Evolutionary conservation across 2,113 vertebrate species (phyloP), one percentile per base, ranked within the genome.

Genomic region (Lichenostomus cassidix): DNA sequence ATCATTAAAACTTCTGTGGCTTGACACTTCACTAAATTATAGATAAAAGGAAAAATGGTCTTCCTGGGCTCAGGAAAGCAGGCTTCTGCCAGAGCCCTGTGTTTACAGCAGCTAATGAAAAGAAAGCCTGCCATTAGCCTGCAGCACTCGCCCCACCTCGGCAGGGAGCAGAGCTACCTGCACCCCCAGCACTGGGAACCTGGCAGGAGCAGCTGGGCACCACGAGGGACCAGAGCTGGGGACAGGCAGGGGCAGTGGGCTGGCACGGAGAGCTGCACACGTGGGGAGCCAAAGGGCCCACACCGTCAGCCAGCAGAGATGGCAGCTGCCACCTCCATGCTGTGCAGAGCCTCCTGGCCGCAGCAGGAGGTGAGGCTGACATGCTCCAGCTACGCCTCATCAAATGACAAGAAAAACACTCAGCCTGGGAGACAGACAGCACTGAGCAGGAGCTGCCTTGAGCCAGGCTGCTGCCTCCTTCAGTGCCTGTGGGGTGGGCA

Each of bases 11-110:
- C 63, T 96, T 92, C 64, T 64, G 71, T 64, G 37, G 64, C 73
- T 92, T 96, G 94, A 96, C 94, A 93, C 93, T 93, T 90, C 53
- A 87, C 92, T 95, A 82, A 96, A 92, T 93, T 96, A 97, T 93
- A 95, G 90, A 96, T 97, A 89, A 95, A 96, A 96, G 93, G 92
- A 92, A 93, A 95, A 94, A 89, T 81, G 64, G 47, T 93, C 90
- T 95, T 96, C 76, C 80, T 68, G 58, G 79, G 83, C 80, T 95
- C 56, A 75, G 88, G 64, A 79, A 92, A 90, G 76, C 80, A 90
- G 69, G 49, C 52, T 92, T 88, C 88, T 90, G 86, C 90, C 90
- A 89, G 76, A 75, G 56, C 87, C 46, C 62, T 28, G 64, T 87
- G 76, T 93, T 96, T 95, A 92, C 69, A 89, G 64, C 90, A 89